A percentile compares a stretch with the other conserved stretches of the same genome.
Evolutionary conservation across 2,113 vertebrate genomes (phyloP).

Genomic region (Meleagris gallopavo): DNA sequence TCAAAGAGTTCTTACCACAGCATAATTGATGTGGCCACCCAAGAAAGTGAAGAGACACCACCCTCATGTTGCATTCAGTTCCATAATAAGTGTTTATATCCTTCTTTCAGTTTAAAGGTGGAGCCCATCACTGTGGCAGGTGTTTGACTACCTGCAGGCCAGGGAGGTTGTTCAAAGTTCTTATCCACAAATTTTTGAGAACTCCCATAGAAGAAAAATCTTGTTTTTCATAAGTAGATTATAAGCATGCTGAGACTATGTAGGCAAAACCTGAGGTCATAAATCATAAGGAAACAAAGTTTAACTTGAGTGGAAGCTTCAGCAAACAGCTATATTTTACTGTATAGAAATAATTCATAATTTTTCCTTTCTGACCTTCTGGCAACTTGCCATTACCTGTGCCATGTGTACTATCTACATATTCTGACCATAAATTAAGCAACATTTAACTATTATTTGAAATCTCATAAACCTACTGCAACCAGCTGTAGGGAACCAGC

Average conservation of each 20-base stretch:
- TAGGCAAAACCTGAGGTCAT: not conserved
- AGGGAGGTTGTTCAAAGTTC: not conserved
- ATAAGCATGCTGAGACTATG: not conserved
- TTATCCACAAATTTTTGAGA: not conserved
- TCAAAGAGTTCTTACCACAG: not conserved
- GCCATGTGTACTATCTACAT: not conserved
- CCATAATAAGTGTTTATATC: not conserved
- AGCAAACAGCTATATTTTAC: not conserved
- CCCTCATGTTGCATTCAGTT: not conserved
- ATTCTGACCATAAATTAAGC: not conserved
- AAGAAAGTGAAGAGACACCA: not conserved
- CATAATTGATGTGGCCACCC: rapidly evolving
- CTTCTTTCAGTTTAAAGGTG: not conserved
- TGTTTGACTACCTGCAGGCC: not conserved
- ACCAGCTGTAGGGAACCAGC: too few relatives aligned
- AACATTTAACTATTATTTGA: not conserved
- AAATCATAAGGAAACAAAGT: not conserved
- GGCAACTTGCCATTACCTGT: not conserved
- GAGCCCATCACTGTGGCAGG: rapidly evolving
- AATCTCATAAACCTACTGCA: not conserved
- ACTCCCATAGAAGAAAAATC: not conserved
- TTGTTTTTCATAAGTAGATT: not conserved
- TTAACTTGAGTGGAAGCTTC: not conserved
- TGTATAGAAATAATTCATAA: not conserved
- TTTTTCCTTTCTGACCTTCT: not conserved